phyloP scores from a whole-genome alignment of 2,797 vertebrate genomes.

The Chelon labrosus region DNA sequence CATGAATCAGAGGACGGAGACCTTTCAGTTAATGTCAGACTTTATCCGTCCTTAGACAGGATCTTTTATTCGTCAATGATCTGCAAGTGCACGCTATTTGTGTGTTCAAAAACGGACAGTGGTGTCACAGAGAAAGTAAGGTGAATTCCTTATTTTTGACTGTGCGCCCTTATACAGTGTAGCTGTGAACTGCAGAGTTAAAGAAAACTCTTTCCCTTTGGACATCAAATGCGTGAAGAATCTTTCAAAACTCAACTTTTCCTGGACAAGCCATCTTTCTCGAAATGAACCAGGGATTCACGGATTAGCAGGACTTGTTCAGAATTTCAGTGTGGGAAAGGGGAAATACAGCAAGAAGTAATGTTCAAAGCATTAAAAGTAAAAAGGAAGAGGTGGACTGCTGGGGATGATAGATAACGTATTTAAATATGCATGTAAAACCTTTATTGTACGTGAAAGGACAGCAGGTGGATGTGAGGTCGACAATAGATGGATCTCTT shows the following conservation, averaged over 20 bases:
- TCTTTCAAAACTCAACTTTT: slow-evolving; percentile 19
- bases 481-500: neutral
- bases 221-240: slow-evolving; percentile 13
- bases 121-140: no score
- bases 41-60: slow-evolving; percentile 8
- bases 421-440: neutral
- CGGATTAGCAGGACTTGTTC: slow-evolving; percentile 14
- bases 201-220: slow-evolving; percentile 5
- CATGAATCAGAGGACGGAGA: slow-evolving; percentile 2
- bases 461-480: neutral
- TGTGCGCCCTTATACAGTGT: neutral
- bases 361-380: slow-evolving; percentile 5
- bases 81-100: no score
- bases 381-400: neutral
- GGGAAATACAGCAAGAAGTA: slow-evolving; percentile 5
- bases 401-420: neutral
- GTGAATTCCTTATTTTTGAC: no score
- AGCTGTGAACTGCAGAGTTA: slow-evolving; percentile 15
- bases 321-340: neutral
- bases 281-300: slow-evolving; percentile 28
- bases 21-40: slow-evolving; percentile 38
- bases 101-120: no score
- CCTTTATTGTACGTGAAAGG: neutral
- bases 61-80: no score
- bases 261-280: slow-evolving; percentile 15